Percentiles rank a stretch among this genome's conserved stretches.
Evolutionary conservation across 1,140 invertebrate genomes (phyloP).

Genomic region (Drosophila truncata): DNA sequence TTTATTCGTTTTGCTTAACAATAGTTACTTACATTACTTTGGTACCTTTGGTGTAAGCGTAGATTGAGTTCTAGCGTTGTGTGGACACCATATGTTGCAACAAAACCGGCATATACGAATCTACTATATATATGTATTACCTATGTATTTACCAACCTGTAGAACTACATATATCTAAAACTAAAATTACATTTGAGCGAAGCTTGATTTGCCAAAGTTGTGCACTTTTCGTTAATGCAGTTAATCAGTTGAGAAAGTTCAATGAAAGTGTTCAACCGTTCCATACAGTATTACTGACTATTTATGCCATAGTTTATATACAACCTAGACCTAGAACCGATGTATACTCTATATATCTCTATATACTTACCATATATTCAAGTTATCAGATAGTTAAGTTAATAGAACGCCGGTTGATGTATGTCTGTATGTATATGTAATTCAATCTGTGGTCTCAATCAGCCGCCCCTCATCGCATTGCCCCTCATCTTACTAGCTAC

Average conservation of each 20-base stretch:
- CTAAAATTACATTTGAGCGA: conserved; percentile 23
- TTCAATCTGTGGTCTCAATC: conserved; percentile 26
- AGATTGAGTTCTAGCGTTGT: conserved; percentile 55
- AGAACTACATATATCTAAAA: conserved; percentile 19
- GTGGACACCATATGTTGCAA: conserved; percentile 28
- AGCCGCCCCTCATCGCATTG: conserved; percentile 13
- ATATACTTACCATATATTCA: conserved; percentile 22
- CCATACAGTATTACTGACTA: conserved; percentile 29
- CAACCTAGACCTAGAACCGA: conserved; percentile 26
- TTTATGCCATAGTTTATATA: conserved; percentile 37
- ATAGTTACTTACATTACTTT: conserved; percentile 38
- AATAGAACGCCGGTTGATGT: conserved; percentile 51
- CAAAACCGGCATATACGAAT: conserved; percentile 28
- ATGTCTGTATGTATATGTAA: conserved; percentile 47
- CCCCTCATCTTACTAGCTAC: conserved; percentile 1
- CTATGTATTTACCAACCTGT: conserved; percentile 50
- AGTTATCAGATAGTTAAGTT: conserved; percentile 38
- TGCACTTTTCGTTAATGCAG: conserved; percentile 66
- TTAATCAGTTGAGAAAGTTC: conserved; percentile 55
- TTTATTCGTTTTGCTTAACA: conserved; percentile 46
- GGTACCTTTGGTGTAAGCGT: conserved; percentile 51
- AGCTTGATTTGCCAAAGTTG: conserved; percentile 53
- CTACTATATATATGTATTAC: conserved; percentile 41
- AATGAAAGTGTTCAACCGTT: conserved; percentile 32
- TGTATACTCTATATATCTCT: conserved; percentile 24